Conservation (phyloP, 2,888 invertebrate species). For the Protodeltote pygarga region DNA sequence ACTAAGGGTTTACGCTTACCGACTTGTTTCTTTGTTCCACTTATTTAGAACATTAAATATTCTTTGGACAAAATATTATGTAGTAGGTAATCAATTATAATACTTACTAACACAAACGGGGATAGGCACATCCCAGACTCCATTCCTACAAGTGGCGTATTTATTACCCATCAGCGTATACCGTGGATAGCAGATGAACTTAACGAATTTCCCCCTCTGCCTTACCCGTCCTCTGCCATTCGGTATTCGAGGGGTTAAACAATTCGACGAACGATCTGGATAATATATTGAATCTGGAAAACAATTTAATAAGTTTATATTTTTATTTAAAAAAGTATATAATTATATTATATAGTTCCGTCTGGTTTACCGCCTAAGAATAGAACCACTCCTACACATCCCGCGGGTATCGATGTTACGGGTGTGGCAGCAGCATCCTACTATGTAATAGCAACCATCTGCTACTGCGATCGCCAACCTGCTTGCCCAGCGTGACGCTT, state of each 20-base stretch:
- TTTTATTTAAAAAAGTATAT: background rate
- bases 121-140: conserved; percentile 90
- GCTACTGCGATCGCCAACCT: too few relatives aligned
- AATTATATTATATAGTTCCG: background rate
- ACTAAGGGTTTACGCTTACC: too few relatives aligned
- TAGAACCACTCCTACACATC: too few relatives aligned
- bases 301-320: background rate
- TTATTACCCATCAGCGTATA: conserved; percentile 90
- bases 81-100: too few relatives aligned
- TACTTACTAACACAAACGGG: conserved; percentile 93
- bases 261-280: conserved; percentile 46
- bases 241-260: conserved; percentile 68
- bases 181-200: conserved; percentile 86
- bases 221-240: conserved; percentile 83
- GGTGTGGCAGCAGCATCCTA: too few relatives aligned
- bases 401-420: too few relatives aligned
- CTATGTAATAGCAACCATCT: too few relatives aligned
- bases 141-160: conserved; percentile 89
- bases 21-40: too few relatives aligned
- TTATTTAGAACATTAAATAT: too few relatives aligned
- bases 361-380: too few relatives aligned
- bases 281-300: conserved; percentile 20
- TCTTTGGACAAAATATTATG: too few relatives aligned
- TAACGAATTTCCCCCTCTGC: conserved; percentile 84
- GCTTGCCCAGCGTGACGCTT: too few relatives aligned